A percentile compares a stretch with the other conserved stretches of the same genome.
These are phyloP conservation scores for Cecidostiba fungosa DNA, from an alignment of 2,888 invertebrate genomes.

Conservation along the genomic window DNA sequence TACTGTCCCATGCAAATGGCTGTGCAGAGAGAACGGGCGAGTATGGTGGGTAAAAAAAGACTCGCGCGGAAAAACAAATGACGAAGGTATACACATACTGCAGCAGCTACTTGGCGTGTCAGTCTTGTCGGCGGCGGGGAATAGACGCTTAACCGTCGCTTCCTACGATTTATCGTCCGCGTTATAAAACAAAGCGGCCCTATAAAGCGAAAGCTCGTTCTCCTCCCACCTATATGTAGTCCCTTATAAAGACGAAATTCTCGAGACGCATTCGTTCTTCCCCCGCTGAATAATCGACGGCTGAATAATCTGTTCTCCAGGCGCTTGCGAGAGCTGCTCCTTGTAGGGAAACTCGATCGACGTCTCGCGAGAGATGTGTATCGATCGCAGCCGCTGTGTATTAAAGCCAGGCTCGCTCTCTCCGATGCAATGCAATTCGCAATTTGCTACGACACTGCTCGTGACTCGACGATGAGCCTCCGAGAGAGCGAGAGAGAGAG, in stretches of 20 bases:
- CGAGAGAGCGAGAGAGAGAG: too few relatives aligned
- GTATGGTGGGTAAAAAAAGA: not conserved
- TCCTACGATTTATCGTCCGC: conserved; percentile 69
- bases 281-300: conserved; percentile 49
- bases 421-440: conserved; percentile 61
- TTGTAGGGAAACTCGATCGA: conserved; percentile 51
- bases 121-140: not conserved
- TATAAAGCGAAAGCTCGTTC: conserved; percentile 64
- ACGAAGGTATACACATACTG: not conserved
- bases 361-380: not conserved
- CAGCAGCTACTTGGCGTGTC: not conserved
- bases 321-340: not conserved
- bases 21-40: not conserved
- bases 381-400: conserved; percentile 18
- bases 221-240: conserved; percentile 45
- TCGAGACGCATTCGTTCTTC: conserved; percentile 14
- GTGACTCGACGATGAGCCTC: conserved; percentile 1
- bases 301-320: conserved; percentile 42
- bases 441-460: conserved; percentile 72
- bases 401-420: not conserved
- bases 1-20: not conserved
- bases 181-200: conserved; percentile 77
- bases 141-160: conserved; percentile 33
- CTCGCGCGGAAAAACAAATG: conserved; percentile 18
- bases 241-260: conserved; percentile 68